Percentiles rank a stretch among this genome's conserved stretches.
phyloP scores from a whole-genome alignment of 2,797 vertebrate species.

The Neosilurus mollespiculum region DNA sequence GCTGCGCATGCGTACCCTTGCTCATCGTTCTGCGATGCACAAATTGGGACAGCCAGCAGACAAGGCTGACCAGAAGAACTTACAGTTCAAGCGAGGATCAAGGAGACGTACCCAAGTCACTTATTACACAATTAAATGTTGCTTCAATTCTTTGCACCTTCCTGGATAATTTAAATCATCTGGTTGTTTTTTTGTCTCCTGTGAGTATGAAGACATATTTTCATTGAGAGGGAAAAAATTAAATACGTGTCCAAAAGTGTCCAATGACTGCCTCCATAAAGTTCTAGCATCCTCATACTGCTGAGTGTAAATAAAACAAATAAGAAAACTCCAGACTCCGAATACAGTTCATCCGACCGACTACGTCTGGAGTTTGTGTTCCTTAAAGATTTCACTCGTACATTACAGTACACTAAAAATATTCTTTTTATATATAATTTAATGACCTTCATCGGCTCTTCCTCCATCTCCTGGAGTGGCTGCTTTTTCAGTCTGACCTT shows the following conservation, averaged over 20 bases:
- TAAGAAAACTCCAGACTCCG: background rate
- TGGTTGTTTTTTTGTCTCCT: background rate
- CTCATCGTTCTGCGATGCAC: too few relatives aligned
- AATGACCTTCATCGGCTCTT: conserved; percentile 76
- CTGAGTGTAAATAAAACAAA: background rate
- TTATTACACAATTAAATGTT: background rate
- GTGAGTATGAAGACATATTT: background rate
- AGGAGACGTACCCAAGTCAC: too few relatives aligned
- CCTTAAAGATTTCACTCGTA: background rate
- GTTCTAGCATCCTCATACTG: background rate
- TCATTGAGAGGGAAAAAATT: background rate
- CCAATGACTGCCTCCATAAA: background rate
- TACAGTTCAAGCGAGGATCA: too few relatives aligned
- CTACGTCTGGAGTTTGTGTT: background rate
- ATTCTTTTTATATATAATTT: background rate
- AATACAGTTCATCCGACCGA: too few relatives aligned
- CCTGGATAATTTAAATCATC: background rate
- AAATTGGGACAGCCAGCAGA: too few relatives aligned
- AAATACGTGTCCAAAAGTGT: background rate
- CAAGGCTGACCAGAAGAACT: too few relatives aligned
- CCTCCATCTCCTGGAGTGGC: conserved; percentile 76
- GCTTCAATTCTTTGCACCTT: background rate
- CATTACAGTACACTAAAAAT: background rate
- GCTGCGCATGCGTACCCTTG: too few relatives aligned
- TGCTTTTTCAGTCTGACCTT: conserved; percentile 72